phyloP scores from a whole-genome alignment of 2,888 invertebrate genomes.

The Bunonema sp. region DNA sequence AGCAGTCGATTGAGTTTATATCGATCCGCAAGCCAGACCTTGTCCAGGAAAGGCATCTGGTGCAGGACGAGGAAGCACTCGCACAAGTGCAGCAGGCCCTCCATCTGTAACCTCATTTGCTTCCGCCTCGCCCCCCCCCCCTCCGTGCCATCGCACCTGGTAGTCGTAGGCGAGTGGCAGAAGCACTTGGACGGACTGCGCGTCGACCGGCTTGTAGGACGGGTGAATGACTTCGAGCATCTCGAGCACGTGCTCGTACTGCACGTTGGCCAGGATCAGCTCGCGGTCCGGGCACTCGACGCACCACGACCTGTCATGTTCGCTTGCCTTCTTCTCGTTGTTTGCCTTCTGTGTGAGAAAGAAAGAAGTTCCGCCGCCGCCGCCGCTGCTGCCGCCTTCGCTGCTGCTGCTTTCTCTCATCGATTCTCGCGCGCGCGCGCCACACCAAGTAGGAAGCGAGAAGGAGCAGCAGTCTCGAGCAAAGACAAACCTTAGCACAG shows the following conservation, averaged over 20 bases:
- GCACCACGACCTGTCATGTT: slow-evolving; percentile 32
- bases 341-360: not conserved
- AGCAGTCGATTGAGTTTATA: slow-evolving; percentile 41
- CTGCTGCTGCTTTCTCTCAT: slow-evolving; percentile 1
- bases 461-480: too few relatives aligned
- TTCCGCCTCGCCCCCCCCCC: not conserved
- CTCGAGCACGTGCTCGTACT: slow-evolving; percentile 33
- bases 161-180: slow-evolving; percentile 43
- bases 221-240: slow-evolving; percentile 43
- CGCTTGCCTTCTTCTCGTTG: not conserved
- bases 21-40: slow-evolving; percentile 43
- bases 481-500: slow-evolving; percentile 18
- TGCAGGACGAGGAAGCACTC: slow-evolving; percentile 41
- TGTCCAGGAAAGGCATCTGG: too few relatives aligned
- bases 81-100: slow-evolving; percentile 42
- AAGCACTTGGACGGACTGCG: slow-evolving; percentile 38
- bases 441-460: too few relatives aligned
- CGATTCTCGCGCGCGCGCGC: too few relatives aligned
- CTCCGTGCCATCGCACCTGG: slow-evolving; percentile 18
- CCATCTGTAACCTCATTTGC: slow-evolving; percentile 30
- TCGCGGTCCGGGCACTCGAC: slow-evolving; percentile 43
- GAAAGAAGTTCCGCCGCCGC: too few relatives aligned
- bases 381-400: slow-evolving; percentile 1
- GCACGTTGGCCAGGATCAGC: slow-evolving; percentile 40
- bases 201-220: slow-evolving; percentile 40